Conservation (phyloP, 2,797 vertebrate genomes). For the Brachyrhaphis roseni region DNA sequence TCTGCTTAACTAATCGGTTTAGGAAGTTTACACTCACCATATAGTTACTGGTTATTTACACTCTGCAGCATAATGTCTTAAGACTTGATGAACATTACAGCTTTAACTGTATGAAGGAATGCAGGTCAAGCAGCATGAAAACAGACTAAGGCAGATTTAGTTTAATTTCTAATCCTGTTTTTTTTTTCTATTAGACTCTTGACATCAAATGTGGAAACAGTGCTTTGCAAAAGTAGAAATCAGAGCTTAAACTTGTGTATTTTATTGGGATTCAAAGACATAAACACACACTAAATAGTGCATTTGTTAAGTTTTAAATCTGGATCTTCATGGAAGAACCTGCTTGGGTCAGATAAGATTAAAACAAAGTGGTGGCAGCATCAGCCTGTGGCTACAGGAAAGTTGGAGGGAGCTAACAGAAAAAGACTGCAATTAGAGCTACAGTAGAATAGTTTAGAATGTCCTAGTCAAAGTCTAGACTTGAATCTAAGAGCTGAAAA, state of each 20-base stretch:
- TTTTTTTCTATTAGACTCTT: not conserved
- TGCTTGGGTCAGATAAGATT: not conserved
- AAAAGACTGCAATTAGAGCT: not conserved
- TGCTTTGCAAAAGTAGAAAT: not conserved
- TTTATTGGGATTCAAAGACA: not conserved
- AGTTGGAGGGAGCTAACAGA: not conserved
- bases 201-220: not conserved
- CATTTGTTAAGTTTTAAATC: not conserved
- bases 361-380: not conserved
- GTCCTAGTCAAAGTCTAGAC: slow-evolving; percentile 4
- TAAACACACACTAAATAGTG: not conserved
- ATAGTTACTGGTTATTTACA: not conserved
- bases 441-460: not conserved
- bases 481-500: not conserved
- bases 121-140: not conserved
- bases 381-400: not conserved
- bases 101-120: not conserved
- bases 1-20: slow-evolving; percentile 3
- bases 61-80: not conserved
- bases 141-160: not conserved
- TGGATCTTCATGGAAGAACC: not conserved
- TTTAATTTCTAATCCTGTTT: not conserved
- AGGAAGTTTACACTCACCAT: not conserved
- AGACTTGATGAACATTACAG: not conserved
- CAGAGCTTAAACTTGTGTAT: not conserved